Base-by-base conservation (phyloP, 2,888 invertebrate species). In the Periphyllus acericola region DNA sequence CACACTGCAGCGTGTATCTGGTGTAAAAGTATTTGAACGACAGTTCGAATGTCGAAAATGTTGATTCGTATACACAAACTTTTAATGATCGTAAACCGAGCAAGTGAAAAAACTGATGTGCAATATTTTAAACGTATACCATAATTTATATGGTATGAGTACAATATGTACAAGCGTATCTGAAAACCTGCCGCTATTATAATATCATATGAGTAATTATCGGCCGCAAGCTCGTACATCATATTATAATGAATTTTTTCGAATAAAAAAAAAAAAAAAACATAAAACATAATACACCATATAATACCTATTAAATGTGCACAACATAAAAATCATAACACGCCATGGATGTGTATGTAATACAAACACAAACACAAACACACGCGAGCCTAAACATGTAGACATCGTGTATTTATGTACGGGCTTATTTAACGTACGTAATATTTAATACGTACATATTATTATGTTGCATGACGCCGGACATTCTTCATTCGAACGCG, bases 401-500 rank as follows among this genome's bases (percentile, higher is more conserved):
- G 17, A 71, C 46, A 40, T 34, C 3, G 46, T 29, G 29, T 68
- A 52, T 72, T n/a, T n/a, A n/a, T n/a, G n/a, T n/a, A n/a, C n/a
- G n/a, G n/a, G n/a, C n/a, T n/a, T n/a, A n/a, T n/a, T n/a, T n/a
- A n/a, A n/a, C n/a, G n/a, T n/a, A n/a, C n/a, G n/a, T n/a, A n/a
- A 75, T 34, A 29, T 55, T n/a, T 83, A 46, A 40, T 78, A 71
- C 29, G 29, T 71, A 17, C n/a, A n/a, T 46, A 21, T 46, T 74
- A 74, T 72, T 52, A 72, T 52, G 34, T 40, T n/a, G 29, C 46
- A 81, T 46, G 32, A 25, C 29, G 78, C 78, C 68, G 78, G 68
- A 85, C 85, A 85, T 85, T 85, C 78, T 85, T 79, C 79, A 36
- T 78, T 80, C 46, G 34, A 60, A 80, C 46, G 55, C 60, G 87